Percentiles rank a stretch among this genome's conserved stretches.
These are phyloP conservation scores for Agraylea sexmaculata DNA, from an alignment of 1,140 invertebrate species.

Conservation along the genomic window DNA sequence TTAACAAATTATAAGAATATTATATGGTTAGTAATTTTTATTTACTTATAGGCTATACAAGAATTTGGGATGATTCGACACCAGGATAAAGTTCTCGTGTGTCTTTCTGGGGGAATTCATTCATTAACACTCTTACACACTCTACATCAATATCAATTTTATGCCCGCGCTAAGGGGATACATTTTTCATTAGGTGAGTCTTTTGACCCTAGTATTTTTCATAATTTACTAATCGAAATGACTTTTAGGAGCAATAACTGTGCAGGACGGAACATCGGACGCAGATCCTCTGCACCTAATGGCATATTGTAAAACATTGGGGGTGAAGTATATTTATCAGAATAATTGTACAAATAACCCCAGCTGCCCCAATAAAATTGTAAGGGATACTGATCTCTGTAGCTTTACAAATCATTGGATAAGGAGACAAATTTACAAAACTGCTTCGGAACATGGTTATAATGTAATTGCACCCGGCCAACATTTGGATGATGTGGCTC, in stretches of 20 bases:
- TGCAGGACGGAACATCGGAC: constrained; percentile 31
- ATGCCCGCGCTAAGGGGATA: constrained; percentile 59
- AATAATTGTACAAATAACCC: constrained; percentile 24
- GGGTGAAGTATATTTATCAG: constrained; percentile 37
- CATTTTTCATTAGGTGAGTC: constrained; percentile 54
- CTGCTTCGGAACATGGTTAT: constrained; percentile 64
- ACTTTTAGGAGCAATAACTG: constrained; percentile 33
- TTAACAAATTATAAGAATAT: background rate
- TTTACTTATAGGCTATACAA: constrained; percentile 52
- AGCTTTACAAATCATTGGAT: constrained; percentile 60
- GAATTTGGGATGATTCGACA: constrained; percentile 78
- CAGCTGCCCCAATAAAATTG: constrained; percentile 5
- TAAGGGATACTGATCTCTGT: constrained; percentile 33
- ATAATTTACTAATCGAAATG: no score
- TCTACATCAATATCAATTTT: constrained; percentile 73
- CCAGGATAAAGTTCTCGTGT: constrained; percentile 72
- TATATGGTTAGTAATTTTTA: constrained; percentile 4
- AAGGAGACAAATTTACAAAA: constrained; percentile 59
- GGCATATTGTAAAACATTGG: constrained; percentile 37
- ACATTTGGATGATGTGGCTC: constrained; percentile 73
- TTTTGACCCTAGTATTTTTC: no score
- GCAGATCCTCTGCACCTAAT: constrained; percentile 37
- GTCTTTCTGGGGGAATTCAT: constrained; percentile 72
- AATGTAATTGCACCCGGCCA: constrained; percentile 80
- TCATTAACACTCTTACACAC: constrained; percentile 74